phyloP scores from a whole-genome alignment of 2,113 vertebrate genomes.

The Parus major region DNA sequence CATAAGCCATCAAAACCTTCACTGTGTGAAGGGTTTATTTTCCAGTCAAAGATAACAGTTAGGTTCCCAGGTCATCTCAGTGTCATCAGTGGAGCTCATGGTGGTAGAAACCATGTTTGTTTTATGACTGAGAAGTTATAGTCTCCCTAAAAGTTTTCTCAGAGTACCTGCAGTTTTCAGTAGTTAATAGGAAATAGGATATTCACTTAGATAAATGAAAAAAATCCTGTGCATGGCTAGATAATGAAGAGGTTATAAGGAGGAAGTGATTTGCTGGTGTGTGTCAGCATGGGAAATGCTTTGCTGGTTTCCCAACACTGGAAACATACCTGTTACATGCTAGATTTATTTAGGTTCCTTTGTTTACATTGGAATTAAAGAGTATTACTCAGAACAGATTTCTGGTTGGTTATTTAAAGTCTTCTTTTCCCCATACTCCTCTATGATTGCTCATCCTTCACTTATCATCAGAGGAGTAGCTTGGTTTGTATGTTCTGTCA shows the following conservation, averaged over 20 bases:
- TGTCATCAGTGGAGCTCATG: rapidly evolving
- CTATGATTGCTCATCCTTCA: not conserved
- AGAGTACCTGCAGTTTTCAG: not conserved
- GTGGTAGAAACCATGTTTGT: not conserved
- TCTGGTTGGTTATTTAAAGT: not conserved
- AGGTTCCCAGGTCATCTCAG: not conserved
- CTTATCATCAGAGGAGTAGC: not conserved
- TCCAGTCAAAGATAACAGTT: not conserved
- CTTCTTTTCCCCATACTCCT: not conserved
- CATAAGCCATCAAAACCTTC: not conserved
- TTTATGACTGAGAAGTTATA: not conserved
- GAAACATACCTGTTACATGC: not conserved
- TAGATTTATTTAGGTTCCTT: not conserved
- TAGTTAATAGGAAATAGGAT: not conserved
- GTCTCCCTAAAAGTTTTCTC: not conserved
- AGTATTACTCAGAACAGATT: not conserved
- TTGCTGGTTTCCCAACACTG: not conserved
- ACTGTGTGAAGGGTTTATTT: not conserved
- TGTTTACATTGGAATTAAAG: not conserved
- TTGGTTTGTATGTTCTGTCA: not conserved
- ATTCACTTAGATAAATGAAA: not conserved
- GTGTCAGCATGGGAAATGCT: not conserved
- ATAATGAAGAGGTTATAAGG: not conserved
- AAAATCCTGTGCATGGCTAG: not conserved
- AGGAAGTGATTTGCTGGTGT: not conserved